Evolutionary conservation across 2,888 invertebrate species (phyloP).

Genomic region (Orchestes rusci): DNA sequence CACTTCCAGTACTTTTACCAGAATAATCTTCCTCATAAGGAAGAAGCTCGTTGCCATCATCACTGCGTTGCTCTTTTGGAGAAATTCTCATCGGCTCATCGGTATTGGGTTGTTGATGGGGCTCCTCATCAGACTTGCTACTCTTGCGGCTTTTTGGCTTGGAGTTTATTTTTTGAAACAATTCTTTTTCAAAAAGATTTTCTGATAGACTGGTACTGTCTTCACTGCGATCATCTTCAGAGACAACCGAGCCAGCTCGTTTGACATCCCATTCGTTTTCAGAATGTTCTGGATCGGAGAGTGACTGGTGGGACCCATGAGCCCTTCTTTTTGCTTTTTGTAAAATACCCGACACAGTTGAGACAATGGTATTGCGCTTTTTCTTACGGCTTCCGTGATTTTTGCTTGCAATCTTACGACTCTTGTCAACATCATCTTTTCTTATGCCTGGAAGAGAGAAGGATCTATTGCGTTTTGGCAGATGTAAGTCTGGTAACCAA

Average conservation of each 20-base stretch:
- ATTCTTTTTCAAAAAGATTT: slow-evolving; percentile 52
- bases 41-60: slow-evolving; percentile 33
- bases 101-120: slow-evolving; percentile 25
- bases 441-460: slow-evolving; percentile 72
- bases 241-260: slow-evolving; percentile 63
- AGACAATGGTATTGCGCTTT: slow-evolving; percentile 73
- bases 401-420: slow-evolving; percentile 38
- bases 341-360: slow-evolving; percentile 76
- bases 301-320: slow-evolving; percentile 53
- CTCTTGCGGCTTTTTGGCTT: slow-evolving; percentile 21
- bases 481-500: slow-evolving; percentile 74
- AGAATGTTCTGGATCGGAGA: slow-evolving; percentile 71
- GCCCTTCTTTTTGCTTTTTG: slow-evolving; percentile 75
- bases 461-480: slow-evolving; percentile 71
- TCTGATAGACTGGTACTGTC: slow-evolving; percentile 56
- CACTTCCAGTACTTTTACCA: slow-evolving; percentile 55
- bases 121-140: slow-evolving; percentile 19
- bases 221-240: slow-evolving; percentile 59
- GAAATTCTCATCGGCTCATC: slow-evolving; percentile 25
- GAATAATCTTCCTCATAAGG: slow-evolving; percentile 50
- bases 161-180: slow-evolving; percentile 56
- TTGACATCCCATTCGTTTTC: slow-evolving; percentile 61
- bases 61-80: slow-evolving; percentile 11
- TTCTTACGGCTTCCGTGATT: slow-evolving; percentile 49
- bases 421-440: slow-evolving; percentile 49